These are phyloP conservation scores for Aphaenogaster rudis DNA, from an alignment of 1,140 invertebrate species.

Conservation along the genomic window DNA sequence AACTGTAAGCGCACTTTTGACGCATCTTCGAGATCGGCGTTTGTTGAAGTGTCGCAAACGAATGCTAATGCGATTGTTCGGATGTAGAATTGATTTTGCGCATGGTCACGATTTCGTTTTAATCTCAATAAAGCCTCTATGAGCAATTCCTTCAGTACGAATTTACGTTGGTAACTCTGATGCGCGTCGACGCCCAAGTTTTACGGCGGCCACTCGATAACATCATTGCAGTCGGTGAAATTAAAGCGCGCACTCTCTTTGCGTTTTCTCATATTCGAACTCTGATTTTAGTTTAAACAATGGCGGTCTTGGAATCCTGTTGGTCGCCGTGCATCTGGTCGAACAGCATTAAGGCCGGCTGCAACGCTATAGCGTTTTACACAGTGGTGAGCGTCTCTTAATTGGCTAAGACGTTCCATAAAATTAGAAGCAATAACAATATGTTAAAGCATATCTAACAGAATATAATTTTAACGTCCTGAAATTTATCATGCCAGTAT, in stretches of 20 bases:
- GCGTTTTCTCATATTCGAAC: slow-evolving; percentile 7
- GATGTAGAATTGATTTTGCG: not conserved
- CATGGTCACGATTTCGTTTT: not conserved
- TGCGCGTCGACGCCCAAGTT: slow-evolving; percentile 63
- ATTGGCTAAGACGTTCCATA: not conserved
- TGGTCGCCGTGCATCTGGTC: slow-evolving; percentile 96
- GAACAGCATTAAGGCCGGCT: slow-evolving; percentile 92
- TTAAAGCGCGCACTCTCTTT: not conserved
- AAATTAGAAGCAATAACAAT: not conserved
- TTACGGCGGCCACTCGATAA: slow-evolving; percentile 16
- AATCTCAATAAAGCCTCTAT: not conserved
- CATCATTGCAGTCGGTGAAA: slow-evolving; percentile 42
- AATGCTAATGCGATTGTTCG: not conserved
- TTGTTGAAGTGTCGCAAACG: not conserved
- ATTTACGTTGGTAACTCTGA: slow-evolving; percentile 66
- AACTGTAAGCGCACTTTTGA: slow-evolving; percentile 8
- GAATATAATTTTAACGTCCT: no score
- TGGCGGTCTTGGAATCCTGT: slow-evolving; percentile 92
- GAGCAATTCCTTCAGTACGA: not conserved
- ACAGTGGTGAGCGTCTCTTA: slow-evolving; percentile 87
- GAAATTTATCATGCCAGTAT: no score
- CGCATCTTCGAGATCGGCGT: not conserved
- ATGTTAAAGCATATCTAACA: not conserved
- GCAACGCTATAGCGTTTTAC: slow-evolving; percentile 92
- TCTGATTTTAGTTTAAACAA: slow-evolving; percentile 83